Conservation (phyloP, 1,140 invertebrate genomes). For the Bombus impatiens region DNA sequence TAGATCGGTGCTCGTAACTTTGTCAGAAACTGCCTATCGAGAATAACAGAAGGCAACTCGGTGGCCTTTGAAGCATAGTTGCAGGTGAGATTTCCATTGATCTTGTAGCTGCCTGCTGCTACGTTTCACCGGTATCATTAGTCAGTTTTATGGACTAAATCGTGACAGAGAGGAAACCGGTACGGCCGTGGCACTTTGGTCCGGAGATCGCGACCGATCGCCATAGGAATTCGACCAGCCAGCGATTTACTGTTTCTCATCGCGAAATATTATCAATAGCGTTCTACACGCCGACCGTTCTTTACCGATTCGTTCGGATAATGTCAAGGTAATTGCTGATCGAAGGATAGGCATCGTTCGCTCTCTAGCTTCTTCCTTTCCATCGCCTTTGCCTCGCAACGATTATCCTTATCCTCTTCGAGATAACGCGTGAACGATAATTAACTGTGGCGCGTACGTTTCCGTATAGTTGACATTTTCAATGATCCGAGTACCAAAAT, state of each 20-base stretch:
- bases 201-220: background rate
- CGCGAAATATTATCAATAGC: constrained; percentile 47
- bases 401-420: no score
- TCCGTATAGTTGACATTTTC: no score
- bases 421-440: background rate
- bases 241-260: constrained; percentile 32
- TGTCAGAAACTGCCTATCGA: background rate
- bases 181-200: background rate
- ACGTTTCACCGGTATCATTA: constrained; percentile 19
- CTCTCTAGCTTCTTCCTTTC: background rate
- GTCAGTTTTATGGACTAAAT: constrained; percentile 19
- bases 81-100: constrained; percentile 21
- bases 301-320: constrained; percentile 16
- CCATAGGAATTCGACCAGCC: background rate
- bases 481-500: no score
- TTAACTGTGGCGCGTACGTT: no score
- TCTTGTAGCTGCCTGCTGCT: background rate
- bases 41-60: constrained; percentile 1
- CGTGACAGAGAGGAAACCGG: background rate
- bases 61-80: background rate
- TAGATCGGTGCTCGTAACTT: background rate
- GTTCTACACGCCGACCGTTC: background rate
- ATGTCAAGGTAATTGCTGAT: constrained; percentile 45
- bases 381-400: background rate
- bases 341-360: constrained; percentile 3